Conservation (phyloP, 2,888 invertebrate species). For the Molorchus minor region DNA sequence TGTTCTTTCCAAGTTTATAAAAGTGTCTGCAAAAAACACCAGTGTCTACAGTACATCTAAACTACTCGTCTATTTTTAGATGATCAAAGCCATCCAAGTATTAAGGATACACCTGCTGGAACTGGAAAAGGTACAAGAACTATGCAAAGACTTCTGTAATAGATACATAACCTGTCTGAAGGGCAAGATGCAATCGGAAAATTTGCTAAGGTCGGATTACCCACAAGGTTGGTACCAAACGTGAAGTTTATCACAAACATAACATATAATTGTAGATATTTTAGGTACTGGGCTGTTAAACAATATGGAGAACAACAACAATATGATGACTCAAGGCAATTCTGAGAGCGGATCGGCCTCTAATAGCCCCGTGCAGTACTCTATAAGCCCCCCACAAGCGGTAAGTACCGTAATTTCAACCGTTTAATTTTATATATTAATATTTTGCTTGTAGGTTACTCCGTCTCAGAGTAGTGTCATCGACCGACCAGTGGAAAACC, state of each 20-base stretch:
- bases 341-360: constrained; percentile 64
- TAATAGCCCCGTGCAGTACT: constrained; percentile 63
- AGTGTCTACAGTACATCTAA: constrained; percentile 7
- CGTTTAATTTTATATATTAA: no score
- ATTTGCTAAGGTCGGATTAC: constrained; percentile 82
- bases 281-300: constrained; percentile 63
- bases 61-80: constrained; percentile 62
- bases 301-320: constrained; percentile 62
- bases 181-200: constrained; percentile 90
- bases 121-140: constrained; percentile 92
- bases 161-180: constrained; percentile 91
- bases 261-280: constrained; percentile 46
- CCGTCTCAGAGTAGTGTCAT: constrained; percentile 50
- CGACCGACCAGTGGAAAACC: constrained; percentile 53
- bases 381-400: constrained; percentile 60
- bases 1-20: no score
- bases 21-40: no score
- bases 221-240: constrained; percentile 65
- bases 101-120: constrained; percentile 91
- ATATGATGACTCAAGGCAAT: constrained; percentile 61
- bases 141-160: constrained; percentile 94
- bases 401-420: constrained; percentile 44
- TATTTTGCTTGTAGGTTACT: constrained; percentile 51
- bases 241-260: neutral
- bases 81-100: constrained; percentile 90